Evolutionary conservation across 2,888 invertebrate genomes (phyloP), one percentile per base, ranked within the genome.

Genomic region (Idaea aversata): DNA sequence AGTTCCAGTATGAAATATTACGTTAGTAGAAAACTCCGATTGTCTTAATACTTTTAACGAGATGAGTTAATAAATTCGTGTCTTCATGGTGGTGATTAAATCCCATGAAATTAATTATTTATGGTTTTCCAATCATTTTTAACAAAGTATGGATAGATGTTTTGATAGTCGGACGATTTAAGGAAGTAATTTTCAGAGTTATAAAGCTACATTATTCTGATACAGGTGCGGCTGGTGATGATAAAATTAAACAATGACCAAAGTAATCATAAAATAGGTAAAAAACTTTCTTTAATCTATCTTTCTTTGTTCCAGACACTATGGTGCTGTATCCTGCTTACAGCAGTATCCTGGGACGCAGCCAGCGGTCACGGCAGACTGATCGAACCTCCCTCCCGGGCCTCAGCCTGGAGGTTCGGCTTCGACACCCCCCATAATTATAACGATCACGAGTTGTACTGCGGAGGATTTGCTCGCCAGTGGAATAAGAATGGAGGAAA

Each of bases 351-450:
- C 62, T 85, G 83, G 76, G 81, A 80, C 47, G 78, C 80, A 6
- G 94, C 93, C 61, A 86, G 85, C 70, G 94, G 94, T 15, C 97
- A 97, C 86, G 97, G 96, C 57, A 93, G 96, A 77, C 93, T 97
- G 67, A 95, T 97, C 67, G 97, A 98, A 82, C 98, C 98, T 0
- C 97, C 98, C 1, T 97, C 97, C 63, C 93, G 98, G 68, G 97
- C 97, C 5, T 96, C 97, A 0, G 97, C 97, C 79, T 98, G 97
- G 97, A 94, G 97, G 72, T 97, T 95, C 87, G 98, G 97, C 67
- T 98, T 98, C 87, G 94, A 95, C 83, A 97, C 97, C 1, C 97
- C 97, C 0, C 96, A 96, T 79, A 96, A 98, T 87, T 98, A 97
- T 90, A 97, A 98, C 85, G 98, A 98, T 87, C 96, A 97, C 83